Evolutionary conservation across 2,888 invertebrate species (phyloP), one percentile per base, ranked within the genome.

Genomic region (Leucophenga maculata): DNA sequence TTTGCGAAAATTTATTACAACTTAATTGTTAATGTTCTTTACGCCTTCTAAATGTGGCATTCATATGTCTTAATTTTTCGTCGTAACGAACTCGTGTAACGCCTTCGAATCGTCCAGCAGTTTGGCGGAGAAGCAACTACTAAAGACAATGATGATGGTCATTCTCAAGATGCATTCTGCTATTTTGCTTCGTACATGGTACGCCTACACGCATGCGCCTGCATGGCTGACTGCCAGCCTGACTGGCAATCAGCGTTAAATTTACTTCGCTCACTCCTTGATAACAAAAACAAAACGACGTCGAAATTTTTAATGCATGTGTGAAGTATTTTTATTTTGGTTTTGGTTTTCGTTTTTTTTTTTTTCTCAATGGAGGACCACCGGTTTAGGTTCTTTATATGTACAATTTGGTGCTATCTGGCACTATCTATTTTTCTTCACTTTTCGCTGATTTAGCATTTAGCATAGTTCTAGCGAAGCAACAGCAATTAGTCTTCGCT

Each of bases 1-100:
- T 16, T 64, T 68, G 71, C 69, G n/a, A 54, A 73, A 81, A 80
- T 80, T 78, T 80, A 78, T 80, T 78, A 75, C 80, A 77, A 75
- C 75, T 82, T 80, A 82, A 80, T 82, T 82, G 76, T 77, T 74
- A 74, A 74, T 71, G 72, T 75, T 68, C 44, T 67, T 65, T 71
- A 70, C 69, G 72, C 73, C 69, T 71, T 54, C 68, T 65, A 64
- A 69, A 69, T 69, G 68, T 69, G 64, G 39, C 68, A 52, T 72
- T 67, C 72, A 72, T 74, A 79, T 77, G 73, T 81, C 78, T 80
- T 79, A 32, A 80, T 81, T 78, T 52, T 20, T 48, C 68, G 50
- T 13, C 69, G 73, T 39, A 39, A 39, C 67, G 67, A n/a, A 67
- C 20, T 46, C 26, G 22, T 64, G 62, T 46, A 67, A 57, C 74